Base-by-base conservation (phyloP, 2,797 vertebrate genomes). In the Florisuga fusca region DNA sequence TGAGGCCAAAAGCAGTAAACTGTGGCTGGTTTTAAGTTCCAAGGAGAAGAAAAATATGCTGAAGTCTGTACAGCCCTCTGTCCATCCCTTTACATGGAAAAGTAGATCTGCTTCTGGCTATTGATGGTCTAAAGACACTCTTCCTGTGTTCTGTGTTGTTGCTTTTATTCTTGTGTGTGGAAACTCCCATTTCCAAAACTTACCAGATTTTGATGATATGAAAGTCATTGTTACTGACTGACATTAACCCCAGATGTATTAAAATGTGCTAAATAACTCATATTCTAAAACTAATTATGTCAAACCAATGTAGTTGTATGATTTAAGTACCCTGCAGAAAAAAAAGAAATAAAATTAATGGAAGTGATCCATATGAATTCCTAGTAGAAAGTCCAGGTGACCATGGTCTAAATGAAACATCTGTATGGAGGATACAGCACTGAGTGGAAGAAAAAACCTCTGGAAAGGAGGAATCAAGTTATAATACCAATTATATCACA, bases 1-100 rank as follows among this genome's bases (percentile, higher is more conserved):
- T 64, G 69, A 81, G 59, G 74, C 74, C 85, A 93, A 93, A 79
- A 75, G 58, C 72, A 89, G 72, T 68, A 80, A 95, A 75, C 26
- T 68, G 7, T 41, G 58, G 58, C 23, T 90, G 33, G 8, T 89
- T 79, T 67, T 57, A 89, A 51, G 16, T 91, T 87, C 34, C 43
- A 87, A 59, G 51, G 34, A 87, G 57, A 79, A 80, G 6, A 87
- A 93, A 95, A 93, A 88, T 78, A 31, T 53, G 41, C 38, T 89
- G 76, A 78, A 25, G 69, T 91, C 12, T 11, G 75, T 72, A 31
- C 48, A 94, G 34, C 15, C 58, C 43, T 83, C 43, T 66, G 62
- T 41, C 58, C 58, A 87, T 15, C 33, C 29, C 43, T 72, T 71
- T 82, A 80, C 50, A 83, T 26, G 62, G 76, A 87, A 95, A 94